These are phyloP conservation scores for Paelopatides confundens DNA, from an alignment of 53 echinoderm and acorn worm species.

Conservation along the genomic window DNA sequence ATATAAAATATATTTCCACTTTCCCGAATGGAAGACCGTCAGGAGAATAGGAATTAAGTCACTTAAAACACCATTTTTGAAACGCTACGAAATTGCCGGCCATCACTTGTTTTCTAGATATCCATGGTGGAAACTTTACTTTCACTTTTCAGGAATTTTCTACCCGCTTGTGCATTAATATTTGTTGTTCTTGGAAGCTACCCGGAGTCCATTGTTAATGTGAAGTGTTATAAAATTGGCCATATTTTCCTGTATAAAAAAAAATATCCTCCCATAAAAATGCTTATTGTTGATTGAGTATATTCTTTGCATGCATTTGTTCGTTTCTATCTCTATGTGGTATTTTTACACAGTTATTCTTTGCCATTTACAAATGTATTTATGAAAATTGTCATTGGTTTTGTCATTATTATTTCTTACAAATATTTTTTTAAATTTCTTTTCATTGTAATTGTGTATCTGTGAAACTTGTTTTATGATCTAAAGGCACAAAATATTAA, in stretches of 20 bases:
- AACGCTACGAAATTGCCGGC: conserved; percentile 82
- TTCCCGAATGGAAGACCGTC: conserved; percentile 73
- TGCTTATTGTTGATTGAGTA: background rate
- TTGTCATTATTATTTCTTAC: no score
- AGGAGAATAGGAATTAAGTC: conserved; percentile 55
- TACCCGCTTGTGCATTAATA: conserved; percentile 90
- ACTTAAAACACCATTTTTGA: conserved; percentile 83
- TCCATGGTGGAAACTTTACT: conserved; percentile 84
- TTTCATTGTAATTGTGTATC: no score
- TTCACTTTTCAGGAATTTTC: conserved; percentile 90
- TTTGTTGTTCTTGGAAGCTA: background rate
- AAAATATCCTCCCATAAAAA: background rate
- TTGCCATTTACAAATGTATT: no score
- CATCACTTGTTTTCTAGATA: conserved; percentile 81
- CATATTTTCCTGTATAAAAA: background rate
- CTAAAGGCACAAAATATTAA: background rate
- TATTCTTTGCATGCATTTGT: no score
- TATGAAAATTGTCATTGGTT: no score
- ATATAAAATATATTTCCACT: conserved; percentile 83
- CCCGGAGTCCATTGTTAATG: background rate
- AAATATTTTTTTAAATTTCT: no score
- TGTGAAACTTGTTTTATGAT: background rate
- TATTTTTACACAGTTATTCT: no score
- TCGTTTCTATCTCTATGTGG: no score
- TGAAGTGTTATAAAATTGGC: background rate